Evolutionary conservation across 2,888 invertebrate species (phyloP).

Genomic region (Dorcus parallelipipedus): DNA sequence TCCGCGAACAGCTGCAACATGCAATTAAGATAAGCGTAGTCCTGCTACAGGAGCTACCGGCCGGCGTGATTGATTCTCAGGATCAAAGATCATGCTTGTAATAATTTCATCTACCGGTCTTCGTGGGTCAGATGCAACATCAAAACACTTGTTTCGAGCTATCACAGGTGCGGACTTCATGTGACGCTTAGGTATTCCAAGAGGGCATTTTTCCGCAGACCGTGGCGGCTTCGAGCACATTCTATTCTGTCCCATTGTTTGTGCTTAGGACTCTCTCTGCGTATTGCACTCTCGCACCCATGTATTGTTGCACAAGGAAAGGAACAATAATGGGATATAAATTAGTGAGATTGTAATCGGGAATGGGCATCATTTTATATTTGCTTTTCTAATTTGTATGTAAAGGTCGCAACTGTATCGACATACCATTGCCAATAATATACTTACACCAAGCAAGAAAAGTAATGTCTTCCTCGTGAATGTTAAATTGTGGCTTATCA

Average conservation of each 20-base stretch:
- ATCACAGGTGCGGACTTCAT: slow-evolving; percentile 24
- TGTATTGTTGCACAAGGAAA: slow-evolving; percentile 20
- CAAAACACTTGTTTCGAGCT: slow-evolving; percentile 21
- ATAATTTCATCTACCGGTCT: slow-evolving; percentile 33
- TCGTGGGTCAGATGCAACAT: slow-evolving; percentile 13
- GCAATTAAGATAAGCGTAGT: slow-evolving; percentile 37
- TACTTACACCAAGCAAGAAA: no score
- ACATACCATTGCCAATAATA: no score
- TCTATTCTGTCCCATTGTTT: slow-evolving; percentile 24
- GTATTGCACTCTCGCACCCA: slow-evolving; percentile 20
- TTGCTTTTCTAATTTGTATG: neutral
- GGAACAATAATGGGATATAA: slow-evolving; percentile 28
- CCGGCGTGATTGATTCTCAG: slow-evolving; percentile 36
- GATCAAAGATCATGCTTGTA: slow-evolving; percentile 36
- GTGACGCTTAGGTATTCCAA: slow-evolving; percentile 28
- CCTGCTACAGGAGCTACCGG: slow-evolving; percentile 33
- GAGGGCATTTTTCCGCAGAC: slow-evolving; percentile 16
- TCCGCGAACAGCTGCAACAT: slow-evolving; percentile 30
- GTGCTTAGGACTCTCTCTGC: slow-evolving; percentile 17
- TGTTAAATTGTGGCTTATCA: no score
- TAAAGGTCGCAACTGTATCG: no score
- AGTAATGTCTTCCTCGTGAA: no score
- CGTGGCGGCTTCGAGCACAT: slow-evolving; percentile 21
- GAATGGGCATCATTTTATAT: neutral
- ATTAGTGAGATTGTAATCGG: slow-evolving; percentile 25